Conservation (phyloP, 2,797 vertebrate species). For the Somateria mollissima region DNA sequence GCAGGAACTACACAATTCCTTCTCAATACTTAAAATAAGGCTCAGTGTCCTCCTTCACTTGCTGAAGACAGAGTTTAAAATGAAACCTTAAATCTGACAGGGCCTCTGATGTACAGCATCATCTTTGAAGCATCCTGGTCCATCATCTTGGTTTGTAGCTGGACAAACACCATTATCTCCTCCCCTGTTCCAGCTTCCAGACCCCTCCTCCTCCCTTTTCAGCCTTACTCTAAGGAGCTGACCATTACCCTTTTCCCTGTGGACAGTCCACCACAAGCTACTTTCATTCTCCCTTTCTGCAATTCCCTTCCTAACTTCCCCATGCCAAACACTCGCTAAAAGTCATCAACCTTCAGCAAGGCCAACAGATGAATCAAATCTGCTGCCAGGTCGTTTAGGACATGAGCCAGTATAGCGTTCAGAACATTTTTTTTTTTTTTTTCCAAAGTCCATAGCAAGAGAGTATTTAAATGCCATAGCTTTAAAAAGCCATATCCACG, state of each 20-base stretch:
- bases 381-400: constrained; percentile 51
- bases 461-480: neutral
- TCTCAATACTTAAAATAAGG: neutral
- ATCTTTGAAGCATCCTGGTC: neutral
- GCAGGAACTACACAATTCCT: neutral
- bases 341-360: constrained; percentile 60
- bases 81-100: neutral
- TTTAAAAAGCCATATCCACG: constrained; percentile 35
- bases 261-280: constrained; percentile 8
- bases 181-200: constrained; percentile 7
- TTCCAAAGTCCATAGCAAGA: neutral
- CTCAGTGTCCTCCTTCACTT: neutral
- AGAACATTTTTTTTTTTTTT: constrained; percentile 30
- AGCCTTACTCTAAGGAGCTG: neutral
- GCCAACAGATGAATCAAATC: constrained; percentile 55
- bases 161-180: neutral
- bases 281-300: constrained; percentile 33
- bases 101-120: neutral
- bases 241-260: constrained; percentile 10
- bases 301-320: constrained; percentile 15
- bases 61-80: neutral
- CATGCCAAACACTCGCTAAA: constrained; percentile 44
- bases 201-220: neutral
- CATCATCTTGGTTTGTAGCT: neutral
- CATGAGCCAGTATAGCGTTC: constrained; percentile 26